Conservation (phyloP, 2,113 vertebrate genomes). For the Barnardius zonarius region DNA sequence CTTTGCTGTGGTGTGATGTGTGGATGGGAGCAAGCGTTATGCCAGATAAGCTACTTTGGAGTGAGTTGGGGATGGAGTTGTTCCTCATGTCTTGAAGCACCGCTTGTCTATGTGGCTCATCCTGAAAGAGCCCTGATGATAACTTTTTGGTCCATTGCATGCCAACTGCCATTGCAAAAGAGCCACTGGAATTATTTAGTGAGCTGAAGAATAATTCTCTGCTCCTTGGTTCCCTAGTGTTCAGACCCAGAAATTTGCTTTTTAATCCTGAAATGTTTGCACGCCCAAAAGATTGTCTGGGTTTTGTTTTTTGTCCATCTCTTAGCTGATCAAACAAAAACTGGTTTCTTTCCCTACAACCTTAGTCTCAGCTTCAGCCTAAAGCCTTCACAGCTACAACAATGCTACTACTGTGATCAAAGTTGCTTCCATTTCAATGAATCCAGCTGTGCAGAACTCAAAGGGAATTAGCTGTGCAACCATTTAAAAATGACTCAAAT, state of each 20-base stretch:
- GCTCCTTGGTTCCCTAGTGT: not conserved
- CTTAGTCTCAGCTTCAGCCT: not conserved
- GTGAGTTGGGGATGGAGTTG: not conserved
- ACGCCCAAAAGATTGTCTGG: not conserved
- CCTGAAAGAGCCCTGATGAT: not conserved
- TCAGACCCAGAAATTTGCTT: not conserved
- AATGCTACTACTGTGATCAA: conserved; percentile 29
- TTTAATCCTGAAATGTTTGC: not conserved
- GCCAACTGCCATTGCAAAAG: not conserved
- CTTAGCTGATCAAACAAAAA: conserved; percentile 1
- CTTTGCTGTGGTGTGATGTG: not conserved
- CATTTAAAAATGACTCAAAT: conserved; percentile 46
- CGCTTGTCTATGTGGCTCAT: not conserved
- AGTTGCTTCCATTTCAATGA: conserved; percentile 34
- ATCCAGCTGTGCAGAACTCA: not conserved
- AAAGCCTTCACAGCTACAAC: conserved; percentile 27
- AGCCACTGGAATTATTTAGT: not conserved
- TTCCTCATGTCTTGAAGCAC: not conserved
- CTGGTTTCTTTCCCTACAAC: not conserved
- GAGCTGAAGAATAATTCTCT: not conserved
- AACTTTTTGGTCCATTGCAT: not conserved
- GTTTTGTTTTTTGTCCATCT: not conserved
- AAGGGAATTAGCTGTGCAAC: conserved; percentile 28
- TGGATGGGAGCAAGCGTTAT: not conserved
- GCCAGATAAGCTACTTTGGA: not conserved